Base-by-base conservation (phyloP, 2,113 vertebrate species). In the Pseudorasbora parva region DNA sequence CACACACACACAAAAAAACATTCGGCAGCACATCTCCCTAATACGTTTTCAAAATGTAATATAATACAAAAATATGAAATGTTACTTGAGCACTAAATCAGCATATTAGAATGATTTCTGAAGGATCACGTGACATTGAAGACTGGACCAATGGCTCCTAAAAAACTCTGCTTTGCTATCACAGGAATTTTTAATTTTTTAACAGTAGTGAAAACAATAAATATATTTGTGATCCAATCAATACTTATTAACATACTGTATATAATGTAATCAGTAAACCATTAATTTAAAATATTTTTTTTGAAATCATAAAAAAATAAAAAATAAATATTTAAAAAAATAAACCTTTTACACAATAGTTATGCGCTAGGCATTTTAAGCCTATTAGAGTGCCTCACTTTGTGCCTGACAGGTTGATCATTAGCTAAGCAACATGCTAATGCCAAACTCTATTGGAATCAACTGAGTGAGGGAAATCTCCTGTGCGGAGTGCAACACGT, bases 361-460 rank as follows among this genome's bases (percentile, higher is more conserved):
- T 37, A 8, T 37, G 15, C 37, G 15, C 4, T n/a, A 43, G 66
- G 30, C 66, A 69, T 69, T 69, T 41, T 41, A 69, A 43, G 64
- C 3, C 3, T 68, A 68, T 21, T 68, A 68, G 33, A 33, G 17
- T 68, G 15, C 23, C 23, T 14, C 5, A 14, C 60, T 64, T 15
- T 66, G 62, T 33, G 62, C 33, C 33, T 69, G 19, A 41, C 66
- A 69, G 33, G 33, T 33, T 69, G 19, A 69, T 41, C 33, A 21
- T 69, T 41, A 41, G 19, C 33, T 69, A 69, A 69, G 33, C 66
- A 43, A 69, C 66, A 69, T 43, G 68, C 68, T 71, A 71, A 71
- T 41, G 33, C 4, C 9, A 11, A 41, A 41, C 33, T 68, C 66
- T 71, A 23, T 23, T 71, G 37, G 37, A 71, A 68, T 68, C 64